phyloP scores from a whole-genome alignment of 1,140 invertebrate species.

The Drosophila bifasciata region DNA sequence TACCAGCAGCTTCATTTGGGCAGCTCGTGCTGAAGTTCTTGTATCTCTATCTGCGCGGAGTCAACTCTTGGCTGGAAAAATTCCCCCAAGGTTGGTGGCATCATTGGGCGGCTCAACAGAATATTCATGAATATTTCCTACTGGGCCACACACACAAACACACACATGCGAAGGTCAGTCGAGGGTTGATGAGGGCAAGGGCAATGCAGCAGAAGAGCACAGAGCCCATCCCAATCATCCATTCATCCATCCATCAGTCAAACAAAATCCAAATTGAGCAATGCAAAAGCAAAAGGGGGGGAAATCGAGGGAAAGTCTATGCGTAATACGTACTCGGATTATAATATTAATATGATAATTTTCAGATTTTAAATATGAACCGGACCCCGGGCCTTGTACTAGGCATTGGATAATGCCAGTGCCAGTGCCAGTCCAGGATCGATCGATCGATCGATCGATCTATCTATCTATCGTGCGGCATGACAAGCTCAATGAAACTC shows the following conservation, averaged over 20 bases:
- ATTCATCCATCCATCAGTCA: too few relatives aligned
- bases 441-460: constrained; percentile 9
- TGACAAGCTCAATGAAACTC: constrained; percentile 50
- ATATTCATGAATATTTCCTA: constrained; percentile 35
- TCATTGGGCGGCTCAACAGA: neutral
- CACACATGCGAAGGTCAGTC: constrained; percentile 9
- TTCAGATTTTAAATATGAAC: constrained; percentile 32
- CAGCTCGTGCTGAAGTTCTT: constrained; percentile 14
- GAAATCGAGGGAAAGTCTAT: neutral
- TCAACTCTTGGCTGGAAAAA: constrained; percentile 1
- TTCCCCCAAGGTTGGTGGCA: constrained; percentile 47
- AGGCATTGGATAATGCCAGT: constrained; percentile 62
- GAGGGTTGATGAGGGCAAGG: constrained; percentile 8
- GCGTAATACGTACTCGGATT: constrained; percentile 9
- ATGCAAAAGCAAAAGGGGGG: too few relatives aligned
- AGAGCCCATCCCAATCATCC: too few relatives aligned
- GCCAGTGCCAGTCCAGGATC: constrained; percentile 34
- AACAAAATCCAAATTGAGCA: too few relatives aligned
- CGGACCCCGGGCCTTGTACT: constrained; percentile 47
- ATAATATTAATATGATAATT: constrained; percentile 51
- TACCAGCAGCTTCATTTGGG: too few relatives aligned
- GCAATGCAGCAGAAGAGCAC: neutral
- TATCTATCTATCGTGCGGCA: constrained; percentile 8
- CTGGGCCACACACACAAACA: constrained; percentile 4
- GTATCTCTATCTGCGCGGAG: too few relatives aligned